Evolutionary conservation across 1,140 invertebrate genomes (phyloP), one percentile per base, ranked within the genome.

Genomic region (Ostrea edulis): DNA sequence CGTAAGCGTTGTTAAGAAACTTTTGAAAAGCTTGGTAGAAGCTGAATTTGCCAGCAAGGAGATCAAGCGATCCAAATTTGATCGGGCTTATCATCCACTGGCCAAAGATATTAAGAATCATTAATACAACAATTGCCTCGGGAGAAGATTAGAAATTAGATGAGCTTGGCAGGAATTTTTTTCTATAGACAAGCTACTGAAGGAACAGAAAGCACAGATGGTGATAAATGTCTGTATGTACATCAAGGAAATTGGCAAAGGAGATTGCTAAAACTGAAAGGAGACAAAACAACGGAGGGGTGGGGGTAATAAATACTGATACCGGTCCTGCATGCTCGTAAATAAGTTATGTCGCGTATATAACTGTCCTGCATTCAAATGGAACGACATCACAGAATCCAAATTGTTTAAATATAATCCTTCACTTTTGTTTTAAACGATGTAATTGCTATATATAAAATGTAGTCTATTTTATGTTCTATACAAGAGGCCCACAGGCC

Each of bases 211-310:
- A 55, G 55, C 55, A n/a, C 4, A 8, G n/a, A 20, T 68, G 65
- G 65, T 4, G n/a, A 68, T 29, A 68, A 25, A 22, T 8, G 88
- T 35, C 54, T 88, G 25, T 86, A 88, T 65, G 84, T 86, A 12
- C 87, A 85, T 58, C 87, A 90, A 62, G 88, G 65, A 82, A 44
- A 54, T 0, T 88, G 89, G 87, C 87, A 88, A 81, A 81, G 71
- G 51, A 81, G 71, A 58, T 62, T 89, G 0, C 71, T 90, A n/a
- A 17, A 53, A 1, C 20, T 29, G 52, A 87, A 90, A 44, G 89
- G 89, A 20, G 84, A 86, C 44, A 86, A n/a, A n/a, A n/a, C n/a
- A n/a, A n/a, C n/a, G n/a, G n/a, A n/a, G n/a, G n/a, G n/a, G n/a
- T n/a, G n/a, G n/a, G n/a, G n/a, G n/a, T n/a, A n/a, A n/a, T n/a